Evolutionary conservation across 1,140 invertebrate genomes (phyloP).

Genomic region (Brachionus calyciflorus): DNA sequence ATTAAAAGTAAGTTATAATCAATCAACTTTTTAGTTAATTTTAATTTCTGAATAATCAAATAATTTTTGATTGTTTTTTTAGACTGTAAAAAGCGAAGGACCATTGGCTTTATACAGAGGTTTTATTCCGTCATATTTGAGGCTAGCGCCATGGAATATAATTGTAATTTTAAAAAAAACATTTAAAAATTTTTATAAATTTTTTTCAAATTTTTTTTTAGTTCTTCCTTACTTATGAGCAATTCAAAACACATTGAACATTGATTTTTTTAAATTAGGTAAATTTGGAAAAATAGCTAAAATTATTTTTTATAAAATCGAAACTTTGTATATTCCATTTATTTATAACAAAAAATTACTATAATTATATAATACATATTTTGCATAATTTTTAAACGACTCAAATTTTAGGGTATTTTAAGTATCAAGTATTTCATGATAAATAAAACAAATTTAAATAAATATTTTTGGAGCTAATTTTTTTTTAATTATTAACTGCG

Average conservation of each 20-base stretch:
- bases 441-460: no score
- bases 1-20: constrained; percentile 63
- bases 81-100: constrained; percentile 62
- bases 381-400: no score
- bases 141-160: constrained; percentile 84
- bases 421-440: no score
- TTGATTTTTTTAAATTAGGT: no score
- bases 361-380: no score
- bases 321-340: no score
- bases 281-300: no score
- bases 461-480: no score
- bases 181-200: neutral
- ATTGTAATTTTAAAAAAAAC: constrained; percentile 64
- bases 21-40: neutral
- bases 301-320: no score
- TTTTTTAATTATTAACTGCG: no score
- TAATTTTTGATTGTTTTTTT: constrained; percentile 54
- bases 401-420: no score
- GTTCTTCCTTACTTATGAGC: constrained; percentile 45
- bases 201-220: neutral
- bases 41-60: constrained; percentile 35
- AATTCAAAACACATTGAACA: neutral
- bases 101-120: constrained; percentile 59
- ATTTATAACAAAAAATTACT: no score
- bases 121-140: constrained; percentile 59